Evolutionary conservation across 2,797 vertebrate species (phyloP).

Genomic region (Labroides dimidiatus): DNA sequence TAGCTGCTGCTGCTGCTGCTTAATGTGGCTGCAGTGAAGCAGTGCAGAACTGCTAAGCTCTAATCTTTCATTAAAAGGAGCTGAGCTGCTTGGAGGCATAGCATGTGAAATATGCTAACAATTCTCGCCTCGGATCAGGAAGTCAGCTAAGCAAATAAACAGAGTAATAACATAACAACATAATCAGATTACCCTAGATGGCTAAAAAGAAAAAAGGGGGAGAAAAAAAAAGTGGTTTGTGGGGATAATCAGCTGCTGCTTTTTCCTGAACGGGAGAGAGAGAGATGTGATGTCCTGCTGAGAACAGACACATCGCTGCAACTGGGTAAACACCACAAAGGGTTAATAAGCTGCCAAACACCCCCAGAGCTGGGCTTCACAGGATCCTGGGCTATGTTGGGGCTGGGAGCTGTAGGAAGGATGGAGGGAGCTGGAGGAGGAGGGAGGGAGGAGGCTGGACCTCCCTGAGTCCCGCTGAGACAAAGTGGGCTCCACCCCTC

Average conservation of each 20-base stretch:
- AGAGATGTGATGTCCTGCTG: constrained; percentile 50
- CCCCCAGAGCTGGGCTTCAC: constrained; percentile 49
- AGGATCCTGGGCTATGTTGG: constrained; percentile 28
- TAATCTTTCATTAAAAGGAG: constrained; percentile 52
- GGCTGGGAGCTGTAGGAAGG: constrained; percentile 22
- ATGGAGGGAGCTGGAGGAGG: neutral
- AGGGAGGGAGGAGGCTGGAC: constrained; percentile 30
- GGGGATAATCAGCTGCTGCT: constrained; percentile 33
- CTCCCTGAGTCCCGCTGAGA: constrained; percentile 42
- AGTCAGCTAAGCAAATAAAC: constrained; percentile 60
- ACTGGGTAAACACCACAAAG: constrained; percentile 55
- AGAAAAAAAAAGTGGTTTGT: constrained; percentile 4
- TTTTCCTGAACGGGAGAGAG: constrained; percentile 46
- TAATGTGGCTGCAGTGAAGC: neutral
- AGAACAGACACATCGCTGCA: constrained; percentile 44
- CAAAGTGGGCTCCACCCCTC: constrained; percentile 39
- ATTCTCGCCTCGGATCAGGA: constrained; percentile 42
- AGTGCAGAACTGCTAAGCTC: constrained; percentile 13
- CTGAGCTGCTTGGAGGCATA: constrained; percentile 28
- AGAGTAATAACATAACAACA: constrained; percentile 58
- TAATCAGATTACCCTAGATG: constrained; percentile 61
- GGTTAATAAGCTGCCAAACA: constrained; percentile 67
- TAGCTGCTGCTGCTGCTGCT: constrained; percentile 19
- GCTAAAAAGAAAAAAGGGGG: neutral
- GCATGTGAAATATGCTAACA: constrained; percentile 56